Conservation (phyloP, 2,888 invertebrate species). For the Phanerotoma sp. region DNA sequence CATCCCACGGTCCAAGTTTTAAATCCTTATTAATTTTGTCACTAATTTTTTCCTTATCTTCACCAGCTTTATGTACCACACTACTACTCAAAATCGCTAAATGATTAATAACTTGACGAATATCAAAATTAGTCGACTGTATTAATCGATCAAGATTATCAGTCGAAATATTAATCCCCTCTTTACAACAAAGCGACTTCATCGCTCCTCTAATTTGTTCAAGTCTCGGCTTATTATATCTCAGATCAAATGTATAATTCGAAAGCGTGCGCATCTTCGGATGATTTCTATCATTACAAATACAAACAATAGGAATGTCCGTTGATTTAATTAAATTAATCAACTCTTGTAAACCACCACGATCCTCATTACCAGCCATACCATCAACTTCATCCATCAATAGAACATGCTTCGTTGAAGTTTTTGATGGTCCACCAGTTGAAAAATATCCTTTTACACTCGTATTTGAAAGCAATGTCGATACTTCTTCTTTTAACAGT, state of each 20-base stretch:
- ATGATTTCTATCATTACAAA: conserved; percentile 96
- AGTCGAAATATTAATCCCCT: conserved; percentile 76
- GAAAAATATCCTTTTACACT: conserved; percentile 72
- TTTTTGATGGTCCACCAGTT: conserved; percentile 57
- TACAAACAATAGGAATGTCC: conserved; percentile 89
- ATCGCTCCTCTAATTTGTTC: conserved; percentile 92
- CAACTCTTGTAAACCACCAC: conserved; percentile 95
- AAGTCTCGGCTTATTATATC: conserved; percentile 80
- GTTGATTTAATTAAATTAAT: conserved; percentile 87
- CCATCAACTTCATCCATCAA: conserved; percentile 99
- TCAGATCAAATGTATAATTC: conserved; percentile 92
- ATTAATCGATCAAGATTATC: conserved; percentile 84
- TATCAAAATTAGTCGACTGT: conserved; percentile 84
- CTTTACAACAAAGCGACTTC: conserved; percentile 89
- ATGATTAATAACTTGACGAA: conserved; percentile 90
- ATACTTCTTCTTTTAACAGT: conserved; percentile 79
- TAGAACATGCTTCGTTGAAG: conserved; percentile 73
- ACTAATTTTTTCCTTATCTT: neutral
- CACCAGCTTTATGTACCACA: neutral
- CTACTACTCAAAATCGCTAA: conserved; percentile 74
- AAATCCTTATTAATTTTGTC: conserved; percentile 75
- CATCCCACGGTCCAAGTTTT: conserved; percentile 93
- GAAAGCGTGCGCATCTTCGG: conserved; percentile 90
- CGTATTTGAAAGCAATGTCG: conserved; percentile 76
- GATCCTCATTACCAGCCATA: conserved; percentile 98